Percentiles rank a stretch among this genome's conserved stretches.
Conservation (phyloP, 2,888 invertebrate genomes). For the Drosophila heteroneura region DNA sequence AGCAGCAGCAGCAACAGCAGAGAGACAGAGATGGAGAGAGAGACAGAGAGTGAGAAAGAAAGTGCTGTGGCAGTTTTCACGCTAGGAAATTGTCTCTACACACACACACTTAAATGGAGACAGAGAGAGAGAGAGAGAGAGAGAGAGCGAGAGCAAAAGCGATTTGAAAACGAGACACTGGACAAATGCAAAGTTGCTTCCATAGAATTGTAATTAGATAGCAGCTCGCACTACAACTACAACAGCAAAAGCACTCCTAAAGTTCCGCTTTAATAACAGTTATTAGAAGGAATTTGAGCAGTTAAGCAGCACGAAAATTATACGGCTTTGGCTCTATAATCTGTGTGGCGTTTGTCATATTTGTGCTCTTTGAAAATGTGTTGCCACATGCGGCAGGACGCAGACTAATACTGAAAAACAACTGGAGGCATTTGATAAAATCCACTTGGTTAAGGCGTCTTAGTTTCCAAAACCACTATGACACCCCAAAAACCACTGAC, state of each 20-base stretch:
- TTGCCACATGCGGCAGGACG: conserved; percentile 12
- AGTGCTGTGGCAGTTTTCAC: conserved; percentile 52
- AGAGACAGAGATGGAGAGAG: background rate
- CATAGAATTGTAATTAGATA: conserved; percentile 33
- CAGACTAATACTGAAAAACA: conserved; percentile 13
- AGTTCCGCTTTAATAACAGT: conserved; percentile 43
- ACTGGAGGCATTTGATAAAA: conserved; percentile 61
- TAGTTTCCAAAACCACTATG: background rate
- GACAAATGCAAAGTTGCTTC: conserved; percentile 38
- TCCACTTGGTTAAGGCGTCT: conserved; percentile 55
- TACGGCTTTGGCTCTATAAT: conserved; percentile 33
- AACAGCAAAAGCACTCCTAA: background rate
- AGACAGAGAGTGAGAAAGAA: background rate
- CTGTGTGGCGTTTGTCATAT: conserved; percentile 45
- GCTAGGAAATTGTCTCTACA: conserved; percentile 43
- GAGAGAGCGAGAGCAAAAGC: background rate
- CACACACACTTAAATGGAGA: background rate
- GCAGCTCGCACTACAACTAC: conserved; percentile 1
- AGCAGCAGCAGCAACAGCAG: conserved; percentile 11
- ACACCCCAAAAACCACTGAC: conserved; percentile 8
- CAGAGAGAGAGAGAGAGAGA: background rate
- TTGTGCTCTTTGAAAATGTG: conserved; percentile 20
- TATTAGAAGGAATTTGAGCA: conserved; percentile 43
- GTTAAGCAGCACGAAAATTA: conserved; percentile 47
- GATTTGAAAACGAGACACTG: conserved; percentile 30